Evolutionary conservation across 2,888 invertebrate species (phyloP).

Genomic region (Lymantria dispar): DNA sequence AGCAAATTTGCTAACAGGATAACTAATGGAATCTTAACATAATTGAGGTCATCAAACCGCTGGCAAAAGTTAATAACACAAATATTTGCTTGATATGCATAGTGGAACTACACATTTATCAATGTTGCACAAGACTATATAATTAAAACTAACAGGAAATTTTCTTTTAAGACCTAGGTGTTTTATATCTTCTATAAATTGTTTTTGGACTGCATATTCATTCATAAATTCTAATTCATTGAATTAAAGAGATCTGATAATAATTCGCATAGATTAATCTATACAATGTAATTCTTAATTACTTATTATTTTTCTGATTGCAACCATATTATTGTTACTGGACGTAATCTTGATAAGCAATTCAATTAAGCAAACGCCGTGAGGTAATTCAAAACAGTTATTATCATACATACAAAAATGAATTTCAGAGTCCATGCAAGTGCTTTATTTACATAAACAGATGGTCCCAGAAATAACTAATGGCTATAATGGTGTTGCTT

Average conservation of each 20-base stretch:
- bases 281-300: not conserved
- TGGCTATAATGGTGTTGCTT: constrained; percentile 12
- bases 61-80: too few relatives aligned
- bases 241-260: not conserved
- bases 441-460: constrained; percentile 37
- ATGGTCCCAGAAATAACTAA: constrained; percentile 48
- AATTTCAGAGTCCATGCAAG: constrained; percentile 28
- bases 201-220: too few relatives aligned
- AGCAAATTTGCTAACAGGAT: too few relatives aligned
- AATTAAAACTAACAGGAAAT: too few relatives aligned
- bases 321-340: constrained; percentile 5
- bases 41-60: too few relatives aligned
- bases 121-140: too few relatives aligned
- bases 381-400: constrained; percentile 19
- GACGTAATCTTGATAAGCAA: constrained; percentile 29
- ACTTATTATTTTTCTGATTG: not conserved
- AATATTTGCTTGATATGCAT: too few relatives aligned
- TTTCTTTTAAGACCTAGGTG: too few relatives aligned
- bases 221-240: constrained; percentile 5
- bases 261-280: not conserved
- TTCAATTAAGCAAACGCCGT: constrained; percentile 31
- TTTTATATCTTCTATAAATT: too few relatives aligned
- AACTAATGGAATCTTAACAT: too few relatives aligned
- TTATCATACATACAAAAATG: constrained; percentile 7
- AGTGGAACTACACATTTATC: too few relatives aligned